Conservation (phyloP, 2,797 vertebrate species). For the Manis javanica region DNA sequence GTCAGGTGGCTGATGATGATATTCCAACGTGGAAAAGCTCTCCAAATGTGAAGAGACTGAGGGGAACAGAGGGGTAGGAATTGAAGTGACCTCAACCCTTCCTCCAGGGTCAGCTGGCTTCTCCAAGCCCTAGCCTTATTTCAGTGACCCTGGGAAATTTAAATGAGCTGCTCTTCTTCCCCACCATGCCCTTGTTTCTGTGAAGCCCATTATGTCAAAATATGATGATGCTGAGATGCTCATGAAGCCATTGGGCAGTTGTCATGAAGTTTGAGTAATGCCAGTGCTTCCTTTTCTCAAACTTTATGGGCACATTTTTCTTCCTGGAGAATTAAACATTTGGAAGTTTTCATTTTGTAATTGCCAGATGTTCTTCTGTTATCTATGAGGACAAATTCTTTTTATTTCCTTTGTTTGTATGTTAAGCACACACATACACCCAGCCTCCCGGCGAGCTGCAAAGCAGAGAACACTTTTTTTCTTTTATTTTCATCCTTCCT, state of each 20-base stretch:
- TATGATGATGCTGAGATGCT: neutral
- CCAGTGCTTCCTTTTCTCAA: neutral
- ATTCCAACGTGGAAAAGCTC: neutral
- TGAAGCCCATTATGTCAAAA: neutral
- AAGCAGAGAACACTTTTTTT: constrained; percentile 3
- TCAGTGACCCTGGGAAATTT: neutral
- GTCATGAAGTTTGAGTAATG: neutral
- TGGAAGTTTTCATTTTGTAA: constrained; percentile 22
- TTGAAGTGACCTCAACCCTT: neutral
- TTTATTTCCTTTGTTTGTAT: neutral
- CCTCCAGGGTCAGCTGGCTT: neutral
- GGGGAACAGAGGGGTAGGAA: neutral
- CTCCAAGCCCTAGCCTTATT: neutral
- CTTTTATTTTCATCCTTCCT: constrained; percentile 16
- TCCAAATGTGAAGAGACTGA: neutral
- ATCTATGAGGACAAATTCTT: constrained; percentile 11
- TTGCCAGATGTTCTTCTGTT: constrained; percentile 65
- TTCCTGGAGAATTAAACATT: neutral
- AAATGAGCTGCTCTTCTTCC: neutral
- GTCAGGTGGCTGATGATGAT: neutral
- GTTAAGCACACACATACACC: neutral
- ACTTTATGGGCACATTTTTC: neutral
- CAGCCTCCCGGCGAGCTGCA: neutral
- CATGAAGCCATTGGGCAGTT: neutral
- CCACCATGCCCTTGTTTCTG: neutral